phyloP scores from a whole-genome alignment of 2,888 invertebrate genomes.

The Isoperla grammatica region DNA sequence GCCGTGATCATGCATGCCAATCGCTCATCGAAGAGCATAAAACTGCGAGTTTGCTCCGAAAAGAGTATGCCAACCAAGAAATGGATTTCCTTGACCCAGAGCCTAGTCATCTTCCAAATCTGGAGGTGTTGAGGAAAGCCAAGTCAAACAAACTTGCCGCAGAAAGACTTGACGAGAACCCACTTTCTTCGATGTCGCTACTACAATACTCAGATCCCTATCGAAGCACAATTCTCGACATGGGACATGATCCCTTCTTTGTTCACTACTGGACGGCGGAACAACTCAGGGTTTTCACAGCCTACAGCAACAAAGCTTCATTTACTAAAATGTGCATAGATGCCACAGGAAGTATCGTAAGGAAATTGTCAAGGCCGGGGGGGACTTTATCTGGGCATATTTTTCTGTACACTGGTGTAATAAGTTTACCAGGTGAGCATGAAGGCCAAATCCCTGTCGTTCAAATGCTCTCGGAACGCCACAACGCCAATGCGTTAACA shows the following conservation, averaged over 20 bases:
- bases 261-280: slow-evolving; percentile 23
- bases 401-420: slow-evolving; percentile 20
- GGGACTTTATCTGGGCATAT: slow-evolving; percentile 9
- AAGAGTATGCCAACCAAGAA: slow-evolving; percentile 16
- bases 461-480: slow-evolving; percentile 26
- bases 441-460: slow-evolving; percentile 20
- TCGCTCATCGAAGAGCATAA: slow-evolving; percentile 3
- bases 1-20: neutral
- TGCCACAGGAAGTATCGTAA: slow-evolving; percentile 23
- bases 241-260: slow-evolving; percentile 23
- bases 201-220: slow-evolving; percentile 21
- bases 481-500: slow-evolving; percentile 23
- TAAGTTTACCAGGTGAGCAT: slow-evolving; percentile 15
- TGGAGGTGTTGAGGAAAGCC: slow-evolving; percentile 19
- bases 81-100: slow-evolving; percentile 25
- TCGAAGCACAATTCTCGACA: slow-evolving; percentile 12
- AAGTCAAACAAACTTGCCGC: slow-evolving; percentile 9
- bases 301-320: slow-evolving; percentile 8
- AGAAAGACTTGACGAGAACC: slow-evolving; percentile 16
- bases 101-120: slow-evolving; percentile 18
- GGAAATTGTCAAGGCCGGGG: slow-evolving; percentile 10
- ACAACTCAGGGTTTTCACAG: slow-evolving; percentile 22
- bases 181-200: slow-evolving; percentile 12
- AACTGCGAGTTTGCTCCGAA: slow-evolving; percentile 13
- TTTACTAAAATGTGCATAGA: slow-evolving; percentile 17